These are phyloP conservation scores for Capreolus pygargus DNA, from an alignment of 2,113 vertebrate species.

Conservation along the genomic window DNA sequence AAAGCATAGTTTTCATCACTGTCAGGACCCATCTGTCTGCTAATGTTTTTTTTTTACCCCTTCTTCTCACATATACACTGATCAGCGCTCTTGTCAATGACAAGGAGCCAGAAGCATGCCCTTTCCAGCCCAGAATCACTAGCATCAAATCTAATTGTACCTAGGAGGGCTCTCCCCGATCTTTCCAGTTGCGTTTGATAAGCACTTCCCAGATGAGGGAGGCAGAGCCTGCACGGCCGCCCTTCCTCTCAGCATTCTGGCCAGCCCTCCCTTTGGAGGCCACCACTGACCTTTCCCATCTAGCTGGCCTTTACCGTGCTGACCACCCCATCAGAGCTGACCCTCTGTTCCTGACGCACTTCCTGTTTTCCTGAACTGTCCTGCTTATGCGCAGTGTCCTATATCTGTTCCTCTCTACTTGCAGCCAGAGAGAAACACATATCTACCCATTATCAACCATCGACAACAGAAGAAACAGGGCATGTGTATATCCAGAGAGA, in stretches of 20 bases:
- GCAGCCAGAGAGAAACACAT: background rate
- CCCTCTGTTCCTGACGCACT: background rate
- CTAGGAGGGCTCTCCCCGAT: background rate
- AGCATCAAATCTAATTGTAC: background rate
- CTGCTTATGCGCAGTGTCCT: background rate
- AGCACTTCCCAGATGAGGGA: background rate
- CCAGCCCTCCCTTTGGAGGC: background rate
- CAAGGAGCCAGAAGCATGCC: background rate
- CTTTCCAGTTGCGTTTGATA: background rate
- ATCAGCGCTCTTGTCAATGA: background rate
- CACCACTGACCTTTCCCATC: fast-evolving
- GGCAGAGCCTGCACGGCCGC: background rate
- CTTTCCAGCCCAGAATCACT: background rate
- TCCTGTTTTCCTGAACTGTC: background rate
- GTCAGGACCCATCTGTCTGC: background rate
- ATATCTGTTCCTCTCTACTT: background rate
- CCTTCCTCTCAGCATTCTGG: background rate
- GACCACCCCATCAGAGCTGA: background rate
- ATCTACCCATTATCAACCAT: background rate
- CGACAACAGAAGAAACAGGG: background rate
- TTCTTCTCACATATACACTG: background rate
- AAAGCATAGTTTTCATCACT: background rate
- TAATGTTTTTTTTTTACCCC: background rate
- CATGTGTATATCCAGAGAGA: background rate
- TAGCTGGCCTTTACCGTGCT: background rate